phyloP scores from a whole-genome alignment of 1,140 invertebrate genomes.

The Nephotettix cincticeps region DNA sequence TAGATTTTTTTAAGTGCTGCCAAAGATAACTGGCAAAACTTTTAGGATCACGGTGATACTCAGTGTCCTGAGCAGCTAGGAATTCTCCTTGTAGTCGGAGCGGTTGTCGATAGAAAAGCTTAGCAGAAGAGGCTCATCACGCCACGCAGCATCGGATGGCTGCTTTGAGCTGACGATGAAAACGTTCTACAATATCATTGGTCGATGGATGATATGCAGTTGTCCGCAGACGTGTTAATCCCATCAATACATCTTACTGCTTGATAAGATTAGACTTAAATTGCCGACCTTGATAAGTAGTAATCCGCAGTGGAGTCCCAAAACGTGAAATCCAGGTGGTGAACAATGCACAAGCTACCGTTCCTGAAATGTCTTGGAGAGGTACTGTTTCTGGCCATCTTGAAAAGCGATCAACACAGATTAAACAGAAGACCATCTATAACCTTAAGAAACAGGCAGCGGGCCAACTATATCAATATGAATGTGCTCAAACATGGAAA shows the following conservation, averaged over 20 bases:
- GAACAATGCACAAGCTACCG: slow-evolving; percentile 41
- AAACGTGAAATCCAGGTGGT: not conserved
- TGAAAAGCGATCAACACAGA: slow-evolving; percentile 42
- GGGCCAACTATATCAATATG: not conserved
- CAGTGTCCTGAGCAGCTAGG: too few species aligned
- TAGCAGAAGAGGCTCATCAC: slow-evolving; percentile 19
- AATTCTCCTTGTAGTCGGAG: slow-evolving; percentile 23
- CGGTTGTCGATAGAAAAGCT: slow-evolving; percentile 26
- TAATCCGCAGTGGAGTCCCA: not conserved
- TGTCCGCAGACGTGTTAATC: not conserved
- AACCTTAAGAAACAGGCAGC: slow-evolving; percentile 29
- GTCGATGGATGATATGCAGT: not conserved
- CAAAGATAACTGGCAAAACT: too few species aligned
- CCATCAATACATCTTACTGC: not conserved
- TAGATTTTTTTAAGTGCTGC: too few species aligned
- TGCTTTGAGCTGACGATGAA: too few species aligned
- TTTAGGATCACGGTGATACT: too few species aligned
- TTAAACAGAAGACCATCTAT: slow-evolving; percentile 41
- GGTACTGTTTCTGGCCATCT: slow-evolving; percentile 44
- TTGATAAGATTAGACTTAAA: not conserved
- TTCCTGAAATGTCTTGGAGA: slow-evolving; percentile 40
- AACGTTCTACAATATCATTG: slow-evolving; percentile 41
- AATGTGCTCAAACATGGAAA: not conserved
- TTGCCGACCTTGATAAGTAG: not conserved
- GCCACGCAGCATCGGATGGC: slow-evolving; percentile 38